A percentile compares a stretch with the other conserved stretches of the same genome.
Evolutionary conservation across 1,140 invertebrate genomes (phyloP).

Genomic region (Nasonia giraulti): DNA sequence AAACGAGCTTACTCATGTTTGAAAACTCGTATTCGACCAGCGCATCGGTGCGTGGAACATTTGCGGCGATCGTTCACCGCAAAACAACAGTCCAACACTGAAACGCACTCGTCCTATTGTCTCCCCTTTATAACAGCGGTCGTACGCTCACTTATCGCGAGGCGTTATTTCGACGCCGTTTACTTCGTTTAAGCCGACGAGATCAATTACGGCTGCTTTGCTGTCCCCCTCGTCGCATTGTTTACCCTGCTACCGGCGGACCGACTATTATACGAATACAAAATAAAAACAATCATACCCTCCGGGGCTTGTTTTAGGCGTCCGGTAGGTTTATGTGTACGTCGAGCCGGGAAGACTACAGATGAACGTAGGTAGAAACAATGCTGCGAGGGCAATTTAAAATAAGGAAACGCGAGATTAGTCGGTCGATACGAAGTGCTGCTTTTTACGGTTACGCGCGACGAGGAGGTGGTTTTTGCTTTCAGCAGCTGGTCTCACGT

Average conservation of each 20-base stretch:
- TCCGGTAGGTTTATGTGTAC: not conserved
- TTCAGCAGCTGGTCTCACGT: too few relatives aligned
- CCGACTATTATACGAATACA: too few relatives aligned
- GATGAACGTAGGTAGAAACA: too few relatives aligned
- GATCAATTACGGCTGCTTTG: not conserved
- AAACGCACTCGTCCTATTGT: not conserved
- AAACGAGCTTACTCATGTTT: not conserved
- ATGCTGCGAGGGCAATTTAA: too few relatives aligned
- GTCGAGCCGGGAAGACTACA: not conserved
- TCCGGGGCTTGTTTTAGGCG: not conserved
- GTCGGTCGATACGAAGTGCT: too few relatives aligned
- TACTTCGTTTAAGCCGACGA: constrained; percentile 1
- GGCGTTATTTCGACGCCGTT: not conserved
- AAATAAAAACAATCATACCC: not conserved
- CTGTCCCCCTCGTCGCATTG: not conserved
- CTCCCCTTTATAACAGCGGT: not conserved
- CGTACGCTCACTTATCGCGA: not conserved
- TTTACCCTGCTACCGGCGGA: not conserved
- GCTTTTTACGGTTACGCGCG: too few relatives aligned
- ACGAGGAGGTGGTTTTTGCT: too few relatives aligned
- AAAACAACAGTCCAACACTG: not conserved
- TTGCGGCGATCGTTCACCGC: not conserved
- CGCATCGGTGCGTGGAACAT: not conserved
- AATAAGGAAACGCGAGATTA: too few relatives aligned
- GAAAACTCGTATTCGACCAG: not conserved